Base-by-base conservation (phyloP, 2,888 invertebrate species). In the Sinohyriopsis cumingii region DNA sequence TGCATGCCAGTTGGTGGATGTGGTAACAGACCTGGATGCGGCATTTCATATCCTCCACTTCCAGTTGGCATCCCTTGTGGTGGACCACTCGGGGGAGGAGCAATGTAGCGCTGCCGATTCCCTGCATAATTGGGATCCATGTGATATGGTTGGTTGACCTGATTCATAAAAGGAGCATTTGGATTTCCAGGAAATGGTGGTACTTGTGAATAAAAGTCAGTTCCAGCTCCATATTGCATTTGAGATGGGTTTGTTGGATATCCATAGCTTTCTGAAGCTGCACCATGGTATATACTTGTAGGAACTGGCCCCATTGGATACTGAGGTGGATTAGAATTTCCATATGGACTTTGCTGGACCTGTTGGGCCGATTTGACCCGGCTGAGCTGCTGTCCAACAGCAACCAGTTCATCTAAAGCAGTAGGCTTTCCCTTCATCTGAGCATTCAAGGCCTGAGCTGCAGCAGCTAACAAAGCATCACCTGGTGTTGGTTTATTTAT, bases 81-180 rank as follows among this genome's bases (percentile, higher is more conserved):
- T 15, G 45, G 45, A 45, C 45, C 45, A 45, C 15, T 3, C 45
- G 15, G 3, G 15, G 45, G 45, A 45, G 45, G 15, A 45, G 45
- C 45, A 45, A 12, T 15, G 12, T 45, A 45, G 45, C 15, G 45
- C 45, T 45, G 45, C 45, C 15, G 45, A 45, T 45, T 45, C 15
- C 45, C 71, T 22, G 73, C 73, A 67, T 77, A 75, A 4, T 57
- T 56, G 6, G 65, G 72, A 68, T 68, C 73, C 25, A 33, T 61
- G 53, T 68, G 72, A 59, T 72, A 68, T 4, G 62, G 25, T 19
- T 68, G 70, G 18, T 67, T 65, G 25, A 60, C 67, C 22, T 18
- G 59, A 55, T 45, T 45, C 45, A 45, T 45, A 45, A 45, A 45
- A 45, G 45, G 45, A 45, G 45, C 12, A 45, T 45, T 45, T 45